These are phyloP conservation scores for Brienomyrus longianalis DNA, from an alignment of 2,113 vertebrate genomes.

Conservation along the genomic window DNA sequence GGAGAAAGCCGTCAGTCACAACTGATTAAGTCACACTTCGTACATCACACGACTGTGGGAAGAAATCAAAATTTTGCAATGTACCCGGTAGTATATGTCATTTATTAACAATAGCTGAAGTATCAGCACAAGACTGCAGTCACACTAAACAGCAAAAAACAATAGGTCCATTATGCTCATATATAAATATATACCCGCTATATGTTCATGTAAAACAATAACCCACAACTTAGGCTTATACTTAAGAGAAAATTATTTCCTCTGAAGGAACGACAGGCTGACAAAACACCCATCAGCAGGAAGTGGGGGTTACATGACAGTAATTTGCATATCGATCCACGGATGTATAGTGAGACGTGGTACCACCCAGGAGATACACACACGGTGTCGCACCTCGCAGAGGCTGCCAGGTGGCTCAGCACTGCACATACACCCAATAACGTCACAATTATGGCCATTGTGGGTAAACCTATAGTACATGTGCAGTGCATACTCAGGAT, in stretches of 20 bases:
- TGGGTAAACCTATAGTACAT: slow-evolving; percentile 49
- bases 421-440: slow-evolving; percentile 66
- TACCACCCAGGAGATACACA: slow-evolving; percentile 60
- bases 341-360: slow-evolving; percentile 64
- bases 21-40: slow-evolving; percentile 68
- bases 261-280: slow-evolving; percentile 64
- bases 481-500: slow-evolving; percentile 43
- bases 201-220: slow-evolving; percentile 32
- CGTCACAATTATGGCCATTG: slow-evolving; percentile 49
- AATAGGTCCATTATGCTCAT: slow-evolving; percentile 50
- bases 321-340: slow-evolving; percentile 71
- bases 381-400: slow-evolving; percentile 49
- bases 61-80: slow-evolving; percentile 73
- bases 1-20: slow-evolving; percentile 54
- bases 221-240: slow-evolving; percentile 24
- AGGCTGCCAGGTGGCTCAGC: slow-evolving; percentile 65
- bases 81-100: slow-evolving; percentile 75
- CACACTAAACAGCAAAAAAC: slow-evolving; percentile 72
- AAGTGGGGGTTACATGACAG: slow-evolving; percentile 70
- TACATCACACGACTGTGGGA: slow-evolving; percentile 59
- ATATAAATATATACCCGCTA: slow-evolving; percentile 24
- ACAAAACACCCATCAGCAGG: slow-evolving; percentile 50
- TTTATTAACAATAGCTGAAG: slow-evolving; percentile 67
- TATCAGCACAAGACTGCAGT: slow-evolving; percentile 72
- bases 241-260: slow-evolving; percentile 53